Base-by-base conservation (phyloP, 2,113 vertebrate genomes). In the Cyphomyrus plagiostoma region DNA sequence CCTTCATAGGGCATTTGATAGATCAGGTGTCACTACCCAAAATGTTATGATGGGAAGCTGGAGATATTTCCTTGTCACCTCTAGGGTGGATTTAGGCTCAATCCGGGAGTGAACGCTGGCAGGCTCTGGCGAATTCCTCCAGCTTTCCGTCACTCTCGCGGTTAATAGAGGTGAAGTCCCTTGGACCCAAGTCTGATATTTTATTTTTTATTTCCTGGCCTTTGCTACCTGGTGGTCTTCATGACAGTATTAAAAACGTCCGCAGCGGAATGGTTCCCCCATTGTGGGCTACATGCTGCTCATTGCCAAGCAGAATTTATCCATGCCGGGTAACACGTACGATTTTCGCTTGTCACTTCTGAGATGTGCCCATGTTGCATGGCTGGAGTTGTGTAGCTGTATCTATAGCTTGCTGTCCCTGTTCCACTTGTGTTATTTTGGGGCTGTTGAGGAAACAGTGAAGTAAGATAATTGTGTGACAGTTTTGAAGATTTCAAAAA, bases 311-410 rank as follows among this genome's bases (percentile, higher is more conserved):
- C 30, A 35, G 50, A 39, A 86, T 17, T 15, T 26, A 30, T n/a
- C 30, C 49, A 19, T 53, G 50, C 8, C 85, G 53, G 85, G 4
- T 6, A 87, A 21, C 49, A 23, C 26, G 50, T 21, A 21, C 13
- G 85, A 35, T 42, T 87, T 87, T 53, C 85, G 53, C 85, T 56
- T 87, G 85, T 87, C 85, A 53, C 50, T 87, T 39, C 85, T 87
- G 85, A 87, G 85, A 56, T 8, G 17, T 1, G n/a, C 30, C n/a
- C 30, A 2, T 39, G 85, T 39, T 50, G 85, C 85, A 56, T 56
- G 26, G 15, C 13, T 49, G 6, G 5, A 56, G 49, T 8, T 26
- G 49, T 26, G 85, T 50, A 87, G 50, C 85, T 56, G 2, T 39
- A 19, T 17, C 49, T 26, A 30, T 53, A 35, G 85, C 49, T 87